A percentile compares a stretch with the other conserved stretches of the same genome.
Conservation (phyloP, 2,797 vertebrate genomes). For the Jordanella pulchra region DNA sequence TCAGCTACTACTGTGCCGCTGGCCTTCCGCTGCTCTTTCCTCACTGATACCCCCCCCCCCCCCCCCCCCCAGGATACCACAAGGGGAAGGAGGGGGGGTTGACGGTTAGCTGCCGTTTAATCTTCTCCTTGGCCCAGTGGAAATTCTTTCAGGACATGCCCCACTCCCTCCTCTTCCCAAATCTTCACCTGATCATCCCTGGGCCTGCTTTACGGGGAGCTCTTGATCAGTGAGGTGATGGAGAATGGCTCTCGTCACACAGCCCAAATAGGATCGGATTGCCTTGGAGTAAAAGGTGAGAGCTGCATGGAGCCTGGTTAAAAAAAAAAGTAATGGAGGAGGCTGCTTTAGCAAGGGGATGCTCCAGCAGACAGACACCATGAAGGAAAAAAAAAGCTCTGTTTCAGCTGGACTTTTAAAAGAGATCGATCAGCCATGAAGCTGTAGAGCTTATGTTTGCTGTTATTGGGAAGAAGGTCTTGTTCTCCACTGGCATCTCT, state of each 20-base stretch:
- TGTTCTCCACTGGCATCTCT: conserved; percentile 75
- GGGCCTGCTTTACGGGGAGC: conserved; percentile 70
- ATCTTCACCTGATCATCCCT: conserved; percentile 78
- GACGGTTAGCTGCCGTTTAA: conserved; percentile 72
- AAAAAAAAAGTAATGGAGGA: conserved; percentile 40
- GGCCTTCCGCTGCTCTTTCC: conserved; percentile 32
- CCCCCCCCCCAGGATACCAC: conserved; percentile 62
- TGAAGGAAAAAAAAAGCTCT: conserved; percentile 49
- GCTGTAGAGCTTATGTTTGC: conserved; percentile 15
- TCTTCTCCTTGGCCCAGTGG: conserved; percentile 77
- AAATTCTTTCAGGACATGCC: conserved; percentile 76
- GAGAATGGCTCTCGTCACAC: conserved; percentile 77
- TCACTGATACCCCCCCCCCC: conserved; percentile 51
- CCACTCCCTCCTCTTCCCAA: conserved; percentile 66
- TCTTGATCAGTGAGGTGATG: conserved; percentile 78
- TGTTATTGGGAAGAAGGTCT: conserved; percentile 54
- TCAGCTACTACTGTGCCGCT: conserved; percentile 71
- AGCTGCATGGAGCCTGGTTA: conserved; percentile 59
- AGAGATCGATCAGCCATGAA: conserved; percentile 39
- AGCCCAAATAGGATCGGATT: conserved; percentile 77
- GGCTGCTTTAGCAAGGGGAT: conserved; percentile 20
- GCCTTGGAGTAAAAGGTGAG: conserved; percentile 74
- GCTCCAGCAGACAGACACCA: conserved; percentile 46
- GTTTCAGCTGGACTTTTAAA: conserved; percentile 53
- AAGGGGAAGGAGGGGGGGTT: conserved; percentile 58